Conservation (phyloP, 2,113 vertebrate genomes). For the Chelonoidis abingdonii region DNA sequence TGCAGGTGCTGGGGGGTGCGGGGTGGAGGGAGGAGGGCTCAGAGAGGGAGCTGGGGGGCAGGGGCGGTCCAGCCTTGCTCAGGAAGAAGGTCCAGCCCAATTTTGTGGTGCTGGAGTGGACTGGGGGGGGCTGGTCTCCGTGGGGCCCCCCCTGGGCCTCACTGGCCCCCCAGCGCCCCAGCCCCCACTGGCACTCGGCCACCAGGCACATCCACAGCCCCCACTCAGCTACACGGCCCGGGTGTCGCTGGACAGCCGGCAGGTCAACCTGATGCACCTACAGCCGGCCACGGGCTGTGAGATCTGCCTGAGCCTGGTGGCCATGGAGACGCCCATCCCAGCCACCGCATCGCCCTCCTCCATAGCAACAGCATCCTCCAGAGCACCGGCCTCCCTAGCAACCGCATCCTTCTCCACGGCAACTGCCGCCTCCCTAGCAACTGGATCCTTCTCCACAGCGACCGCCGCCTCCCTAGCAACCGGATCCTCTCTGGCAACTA, state of each 20-base stretch:
- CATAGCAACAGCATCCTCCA: too few relatives aligned
- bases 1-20: background rate
- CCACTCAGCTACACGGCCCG: constrained; percentile 84
- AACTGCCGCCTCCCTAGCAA: background rate
- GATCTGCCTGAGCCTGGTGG: constrained; percentile 81
- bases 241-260: constrained; percentile 83
- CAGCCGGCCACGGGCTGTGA: constrained; percentile 82
- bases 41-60: background rate
- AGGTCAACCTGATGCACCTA: constrained; percentile 87
- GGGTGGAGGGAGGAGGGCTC: too few relatives aligned
- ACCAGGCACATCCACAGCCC: constrained; percentile 84
- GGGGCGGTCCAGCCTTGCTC: constrained; percentile 58
- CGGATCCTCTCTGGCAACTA: background rate
- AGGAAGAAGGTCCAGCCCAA: constrained; percentile 83
- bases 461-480: background rate
- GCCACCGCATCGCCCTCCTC: background rate
- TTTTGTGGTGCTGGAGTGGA: constrained; percentile 86
- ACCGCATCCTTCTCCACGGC: too few relatives aligned
- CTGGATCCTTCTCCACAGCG: background rate
- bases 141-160: background rate
- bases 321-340: background rate
- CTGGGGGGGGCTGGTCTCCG: background rate
- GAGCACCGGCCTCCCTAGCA: background rate
- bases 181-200: constrained; percentile 78
- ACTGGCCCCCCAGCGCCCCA: constrained; percentile 45